phyloP scores from a whole-genome alignment of 2,888 invertebrate species.

The Ectropis crepuscularia region DNA sequence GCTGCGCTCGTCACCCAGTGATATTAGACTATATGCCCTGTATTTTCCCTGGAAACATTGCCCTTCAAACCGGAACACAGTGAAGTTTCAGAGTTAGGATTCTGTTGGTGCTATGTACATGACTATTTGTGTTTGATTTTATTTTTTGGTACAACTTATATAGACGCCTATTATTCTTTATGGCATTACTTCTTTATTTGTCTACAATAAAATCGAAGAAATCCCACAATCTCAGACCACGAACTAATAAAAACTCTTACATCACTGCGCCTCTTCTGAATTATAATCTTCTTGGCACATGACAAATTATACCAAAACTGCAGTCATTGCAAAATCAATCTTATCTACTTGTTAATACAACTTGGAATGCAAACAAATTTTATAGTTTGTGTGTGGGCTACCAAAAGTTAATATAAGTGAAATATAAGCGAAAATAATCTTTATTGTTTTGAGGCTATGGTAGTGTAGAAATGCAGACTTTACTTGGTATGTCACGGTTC shows the following conservation, averaged over 20 bases:
- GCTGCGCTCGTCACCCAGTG: no score
- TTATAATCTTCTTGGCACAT: constrained; percentile 14
- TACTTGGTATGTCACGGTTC: constrained; percentile 15
- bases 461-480: background rate
- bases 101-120: no score
- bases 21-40: no score
- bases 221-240: constrained; percentile 16
- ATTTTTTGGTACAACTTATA: no score
- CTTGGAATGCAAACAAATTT: constrained; percentile 10
- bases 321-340: constrained; percentile 23
- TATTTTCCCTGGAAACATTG: no score
- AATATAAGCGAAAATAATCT: constrained; percentile 4
- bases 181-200: background rate
- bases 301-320: constrained; percentile 21
- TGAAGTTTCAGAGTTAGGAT: no score
- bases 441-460: constrained; percentile 3
- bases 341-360: constrained; percentile 24
- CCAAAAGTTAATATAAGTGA: background rate
- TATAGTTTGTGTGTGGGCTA: background rate
- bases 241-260: constrained; percentile 30
- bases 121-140: no score
- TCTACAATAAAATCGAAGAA: constrained; percentile 3
- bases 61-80: no score
- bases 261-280: constrained; percentile 25
- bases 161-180: no score